Evolutionary conservation across 2,888 invertebrate species (phyloP).

Genomic region (Eristalis pertinax): DNA sequence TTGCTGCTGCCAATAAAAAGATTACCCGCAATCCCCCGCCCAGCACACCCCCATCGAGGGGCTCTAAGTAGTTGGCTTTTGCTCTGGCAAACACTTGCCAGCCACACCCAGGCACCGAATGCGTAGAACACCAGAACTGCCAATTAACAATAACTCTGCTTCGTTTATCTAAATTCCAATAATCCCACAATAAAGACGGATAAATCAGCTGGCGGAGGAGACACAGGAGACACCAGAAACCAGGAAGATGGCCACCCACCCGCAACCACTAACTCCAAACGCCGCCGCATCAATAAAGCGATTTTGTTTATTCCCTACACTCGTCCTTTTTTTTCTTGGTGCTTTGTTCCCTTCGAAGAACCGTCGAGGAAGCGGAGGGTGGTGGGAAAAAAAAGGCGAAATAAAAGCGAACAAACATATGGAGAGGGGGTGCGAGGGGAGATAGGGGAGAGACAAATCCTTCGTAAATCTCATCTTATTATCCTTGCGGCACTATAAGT

Average conservation of each 20-base stretch:
- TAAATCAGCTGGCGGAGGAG: constrained; percentile 58
- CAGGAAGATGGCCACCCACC: neutral
- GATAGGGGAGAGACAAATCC: constrained; percentile 59
- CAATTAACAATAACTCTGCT: constrained; percentile 71
- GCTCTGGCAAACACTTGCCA: constrained; percentile 23
- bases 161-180: constrained; percentile 72
- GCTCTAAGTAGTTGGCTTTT: constrained; percentile 39
- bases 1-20: constrained; percentile 63
- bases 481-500: constrained; percentile 70
- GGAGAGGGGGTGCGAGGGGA: constrained; percentile 11
- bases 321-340: constrained; percentile 31
- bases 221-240: constrained; percentile 41
- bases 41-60: neutral
- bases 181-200: constrained; percentile 70
- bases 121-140: constrained; percentile 63
- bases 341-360: constrained; percentile 8
- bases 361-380: neutral
- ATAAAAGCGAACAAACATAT: constrained; percentile 46
- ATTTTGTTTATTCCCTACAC: constrained; percentile 64
- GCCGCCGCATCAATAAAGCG: constrained; percentile 64
- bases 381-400: neutral
- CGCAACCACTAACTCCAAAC: constrained; percentile 12
- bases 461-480: constrained; percentile 70
- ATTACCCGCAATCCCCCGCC: constrained; percentile 35
- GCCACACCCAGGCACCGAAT: constrained; percentile 43